Conservation (phyloP, 2,888 invertebrate species). For the Cheilosia pagana region DNA sequence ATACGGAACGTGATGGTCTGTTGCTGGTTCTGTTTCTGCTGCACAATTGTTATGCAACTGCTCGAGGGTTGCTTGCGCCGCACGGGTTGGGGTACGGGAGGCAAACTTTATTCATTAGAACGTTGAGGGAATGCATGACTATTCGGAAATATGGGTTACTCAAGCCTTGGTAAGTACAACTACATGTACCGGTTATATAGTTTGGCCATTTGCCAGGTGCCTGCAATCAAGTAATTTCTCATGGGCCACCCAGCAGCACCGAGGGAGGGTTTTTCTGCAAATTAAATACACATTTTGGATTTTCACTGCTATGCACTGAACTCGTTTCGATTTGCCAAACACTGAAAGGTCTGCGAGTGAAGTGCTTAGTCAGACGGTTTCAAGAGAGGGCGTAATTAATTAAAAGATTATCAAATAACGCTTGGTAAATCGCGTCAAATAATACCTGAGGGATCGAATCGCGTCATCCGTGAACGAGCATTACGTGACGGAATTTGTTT, state of each 20-base stretch:
- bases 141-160: constrained; percentile 68
- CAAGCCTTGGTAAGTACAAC: constrained; percentile 56
- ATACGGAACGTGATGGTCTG: constrained; percentile 51
- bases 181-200: constrained; percentile 31
- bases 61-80: constrained; percentile 20
- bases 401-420: not conserved
- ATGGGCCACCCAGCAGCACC: constrained; percentile 27
- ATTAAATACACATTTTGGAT: constrained; percentile 32
- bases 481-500: too few species aligned
- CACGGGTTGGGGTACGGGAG: constrained; percentile 8
- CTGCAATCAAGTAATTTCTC: constrained; percentile 70
- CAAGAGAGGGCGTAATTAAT: not conserved
- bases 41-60: constrained; percentile 65
- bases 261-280: constrained; percentile 6
- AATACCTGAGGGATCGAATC: not conserved
- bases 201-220: constrained; percentile 58
- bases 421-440: not conserved
- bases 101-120: constrained; percentile 71
- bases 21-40: constrained; percentile 49
- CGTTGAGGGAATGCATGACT: constrained; percentile 68
- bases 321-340: not conserved
- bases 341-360: not conserved
- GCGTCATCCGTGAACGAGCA: too few species aligned
- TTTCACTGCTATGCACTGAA: constrained; percentile 2
- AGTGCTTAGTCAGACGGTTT: not conserved